phyloP scores from a whole-genome alignment of 2,797 vertebrate species.

The Microchirus variegatus region DNA sequence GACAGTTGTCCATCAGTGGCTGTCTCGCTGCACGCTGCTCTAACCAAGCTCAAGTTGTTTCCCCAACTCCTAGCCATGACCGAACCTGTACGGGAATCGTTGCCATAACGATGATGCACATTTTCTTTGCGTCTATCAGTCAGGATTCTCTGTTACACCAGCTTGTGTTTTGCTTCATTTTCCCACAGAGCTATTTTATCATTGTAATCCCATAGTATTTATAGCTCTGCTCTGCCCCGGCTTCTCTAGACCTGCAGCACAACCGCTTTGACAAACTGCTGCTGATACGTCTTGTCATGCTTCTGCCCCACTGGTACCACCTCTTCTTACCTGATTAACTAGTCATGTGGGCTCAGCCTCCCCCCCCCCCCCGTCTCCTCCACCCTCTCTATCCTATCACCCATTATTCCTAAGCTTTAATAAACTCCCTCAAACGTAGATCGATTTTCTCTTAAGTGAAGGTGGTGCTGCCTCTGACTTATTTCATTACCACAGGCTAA shows the following conservation, averaged over 20 bases:
- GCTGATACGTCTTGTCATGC: conserved; percentile 55
- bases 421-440: conserved; percentile 85
- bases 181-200: conserved; percentile 48
- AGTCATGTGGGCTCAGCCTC: conserved; percentile 76
- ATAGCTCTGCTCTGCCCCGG: conserved; percentile 64
- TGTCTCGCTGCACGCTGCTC: conserved; percentile 61
- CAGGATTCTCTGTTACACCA: conserved; percentile 11
- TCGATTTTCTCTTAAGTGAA: conserved; percentile 87
- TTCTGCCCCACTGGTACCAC: conserved; percentile 36
- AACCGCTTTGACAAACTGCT: conserved; percentile 46
- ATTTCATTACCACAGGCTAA: conserved; percentile 87
- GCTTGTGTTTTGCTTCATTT: conserved; percentile 44
- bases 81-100: conserved; percentile 23
- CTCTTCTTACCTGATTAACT: conserved; percentile 73
- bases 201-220: conserved; percentile 20
- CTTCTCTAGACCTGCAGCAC: conserved; percentile 44
- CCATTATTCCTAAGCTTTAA: conserved; percentile 83
- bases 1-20: conserved; percentile 78
- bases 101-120: conserved; percentile 34
- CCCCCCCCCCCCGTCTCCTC: conserved; percentile 43
- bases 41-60: conserved; percentile 38
- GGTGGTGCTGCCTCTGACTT: conserved; percentile 85
- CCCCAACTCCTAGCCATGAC: conserved; percentile 4
- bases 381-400: conserved; percentile 56
- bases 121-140: conserved; percentile 27